These are phyloP conservation scores for Phaetusa simplex DNA, from an alignment of 2,113 vertebrate species.

Conservation along the genomic window DNA sequence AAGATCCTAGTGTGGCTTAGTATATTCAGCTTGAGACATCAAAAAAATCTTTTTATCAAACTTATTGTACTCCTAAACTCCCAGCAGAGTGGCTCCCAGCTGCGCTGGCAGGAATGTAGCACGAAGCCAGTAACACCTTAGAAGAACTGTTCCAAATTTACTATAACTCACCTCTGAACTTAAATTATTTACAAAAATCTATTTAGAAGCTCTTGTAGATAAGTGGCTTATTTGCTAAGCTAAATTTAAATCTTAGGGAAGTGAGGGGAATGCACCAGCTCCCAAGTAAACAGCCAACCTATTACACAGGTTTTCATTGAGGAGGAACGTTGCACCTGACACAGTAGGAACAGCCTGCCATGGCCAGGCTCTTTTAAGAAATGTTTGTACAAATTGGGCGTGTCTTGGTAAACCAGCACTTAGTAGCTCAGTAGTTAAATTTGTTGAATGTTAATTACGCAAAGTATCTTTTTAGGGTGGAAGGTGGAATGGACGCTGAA, in stretches of 20 bases:
- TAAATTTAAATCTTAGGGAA: not conserved
- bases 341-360: not conserved
- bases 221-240: not conserved
- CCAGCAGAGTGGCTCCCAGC: not conserved
- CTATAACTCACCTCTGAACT: not conserved
- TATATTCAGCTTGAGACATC: not conserved
- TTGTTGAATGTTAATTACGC: not conserved
- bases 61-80: not conserved
- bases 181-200: not conserved
- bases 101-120: accelerated
- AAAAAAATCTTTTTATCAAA: not conserved
- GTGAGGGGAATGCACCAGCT: not conserved
- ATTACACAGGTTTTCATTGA: not conserved
- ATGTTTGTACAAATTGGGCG: not conserved
- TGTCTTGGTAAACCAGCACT: not conserved
- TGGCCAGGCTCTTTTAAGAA: not conserved
- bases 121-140: not conserved
- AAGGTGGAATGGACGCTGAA: not conserved
- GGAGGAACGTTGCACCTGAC: not conserved
- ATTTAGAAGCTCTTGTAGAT: not conserved
- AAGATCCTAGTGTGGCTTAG: not conserved
- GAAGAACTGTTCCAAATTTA: not conserved
- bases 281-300: not conserved
- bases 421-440: not conserved
- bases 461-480: not conserved